Conservation (phyloP, 2,888 invertebrate species). For the Caenorhabditis panamensis region DNA sequence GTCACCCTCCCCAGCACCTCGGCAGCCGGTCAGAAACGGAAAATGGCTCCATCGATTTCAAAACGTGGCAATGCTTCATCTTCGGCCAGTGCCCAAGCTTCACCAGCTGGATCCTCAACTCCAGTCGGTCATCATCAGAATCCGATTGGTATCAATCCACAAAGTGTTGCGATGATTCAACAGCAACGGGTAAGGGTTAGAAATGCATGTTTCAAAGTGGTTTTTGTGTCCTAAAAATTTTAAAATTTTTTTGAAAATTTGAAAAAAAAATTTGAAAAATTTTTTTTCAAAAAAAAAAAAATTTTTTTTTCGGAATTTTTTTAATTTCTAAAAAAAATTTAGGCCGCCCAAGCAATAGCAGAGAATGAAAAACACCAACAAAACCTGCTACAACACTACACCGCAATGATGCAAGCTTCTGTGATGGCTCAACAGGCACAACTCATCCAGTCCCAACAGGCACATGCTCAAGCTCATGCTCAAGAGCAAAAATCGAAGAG, state of each 20-base stretch:
- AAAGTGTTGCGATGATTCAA: not conserved
- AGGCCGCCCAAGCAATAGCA: slow-evolving; percentile 1
- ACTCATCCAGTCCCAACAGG: no score
- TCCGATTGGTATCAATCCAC: not conserved
- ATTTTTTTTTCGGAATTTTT: not conserved
- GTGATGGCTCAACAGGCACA: no score
- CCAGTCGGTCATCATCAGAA: not conserved
- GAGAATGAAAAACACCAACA: no score
- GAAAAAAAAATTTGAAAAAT: no score
- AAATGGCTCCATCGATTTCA: not conserved
- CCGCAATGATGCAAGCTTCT: no score
- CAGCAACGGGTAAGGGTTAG: not conserved
- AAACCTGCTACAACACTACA: no score
- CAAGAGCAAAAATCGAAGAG: slow-evolving; percentile 14
- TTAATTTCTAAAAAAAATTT: not conserved
- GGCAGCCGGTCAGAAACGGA: not conserved
- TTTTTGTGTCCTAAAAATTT: not conserved
- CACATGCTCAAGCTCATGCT: slow-evolving; percentile 19
- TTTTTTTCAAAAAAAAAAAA: no score
- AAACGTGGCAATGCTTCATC: not conserved
- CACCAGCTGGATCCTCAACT: not conserved
- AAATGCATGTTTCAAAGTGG: no score
- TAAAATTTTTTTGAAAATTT: not conserved
- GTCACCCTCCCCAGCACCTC: not conserved
- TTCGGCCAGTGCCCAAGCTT: not conserved